A percentile compares a stretch with the other conserved stretches of the same genome.
Evolutionary conservation across 1,140 invertebrate species (phyloP).

Genomic region (Oedothorax gibbosus): DNA sequence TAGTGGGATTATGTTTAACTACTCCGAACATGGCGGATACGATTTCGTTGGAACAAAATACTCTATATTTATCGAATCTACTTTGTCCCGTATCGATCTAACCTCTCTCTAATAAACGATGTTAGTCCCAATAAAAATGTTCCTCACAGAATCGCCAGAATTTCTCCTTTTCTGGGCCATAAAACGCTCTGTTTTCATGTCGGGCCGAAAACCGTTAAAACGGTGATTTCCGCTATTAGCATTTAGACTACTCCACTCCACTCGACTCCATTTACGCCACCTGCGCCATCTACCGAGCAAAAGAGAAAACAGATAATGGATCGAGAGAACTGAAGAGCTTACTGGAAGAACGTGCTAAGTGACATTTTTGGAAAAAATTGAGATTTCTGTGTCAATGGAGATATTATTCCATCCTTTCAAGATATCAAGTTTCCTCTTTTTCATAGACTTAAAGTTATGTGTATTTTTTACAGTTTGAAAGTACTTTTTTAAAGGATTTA

Average conservation of each 20-base stretch:
- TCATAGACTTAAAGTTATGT: too few species aligned
- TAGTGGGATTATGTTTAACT: too few species aligned
- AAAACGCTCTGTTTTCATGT: neutral
- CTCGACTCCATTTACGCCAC: constrained; percentile 32
- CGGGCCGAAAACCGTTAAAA: constrained; percentile 48
- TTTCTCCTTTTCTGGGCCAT: constrained; percentile 11
- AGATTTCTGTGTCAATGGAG: too few species aligned
- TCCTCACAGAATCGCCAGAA: neutral
- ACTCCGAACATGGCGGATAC: too few species aligned
- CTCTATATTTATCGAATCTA: constrained; percentile 16
- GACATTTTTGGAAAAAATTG: too few species aligned
- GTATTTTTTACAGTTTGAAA: too few species aligned
- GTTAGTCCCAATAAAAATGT: constrained; percentile 46
- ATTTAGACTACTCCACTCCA: constrained; percentile 45
- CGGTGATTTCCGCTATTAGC: constrained; percentile 47
- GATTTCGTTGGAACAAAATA: too few species aligned
- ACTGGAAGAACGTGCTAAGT: too few species aligned
- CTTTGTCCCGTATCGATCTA: constrained; percentile 13
- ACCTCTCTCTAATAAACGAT: constrained; percentile 7
- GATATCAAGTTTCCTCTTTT: too few species aligned
- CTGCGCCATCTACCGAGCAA: constrained; percentile 45
- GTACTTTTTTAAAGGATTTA: too few species aligned
- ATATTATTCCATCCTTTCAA: too few species aligned
- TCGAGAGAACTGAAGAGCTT: constrained; percentile 22
- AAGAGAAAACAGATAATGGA: constrained; percentile 36